Evolutionary conservation across 2,888 invertebrate genomes (phyloP).

Genomic region (Habroteleia sp.): DNA sequence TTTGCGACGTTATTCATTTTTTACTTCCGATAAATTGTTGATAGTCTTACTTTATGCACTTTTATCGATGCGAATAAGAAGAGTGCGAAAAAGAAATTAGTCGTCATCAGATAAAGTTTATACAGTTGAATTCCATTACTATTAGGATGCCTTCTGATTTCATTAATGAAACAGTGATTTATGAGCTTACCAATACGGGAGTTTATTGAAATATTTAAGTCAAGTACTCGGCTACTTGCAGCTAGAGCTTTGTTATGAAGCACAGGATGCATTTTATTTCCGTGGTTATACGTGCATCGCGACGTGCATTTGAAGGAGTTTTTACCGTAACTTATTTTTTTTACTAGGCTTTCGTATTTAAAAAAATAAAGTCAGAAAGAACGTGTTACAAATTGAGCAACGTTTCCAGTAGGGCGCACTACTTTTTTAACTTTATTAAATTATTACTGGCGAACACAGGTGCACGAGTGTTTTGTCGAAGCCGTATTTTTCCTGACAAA

Average conservation of each 20-base stretch:
- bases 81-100: conserved; percentile 47
- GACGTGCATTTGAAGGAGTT: conserved; percentile 27
- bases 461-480: conserved; percentile 70
- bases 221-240: conserved; percentile 3
- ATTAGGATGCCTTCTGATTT: conserved; percentile 48
- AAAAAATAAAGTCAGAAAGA: conserved; percentile 49
- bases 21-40: neutral
- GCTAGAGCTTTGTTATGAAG: conserved; percentile 1
- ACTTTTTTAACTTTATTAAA: conserved; percentile 58
- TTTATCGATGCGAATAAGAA: neutral
- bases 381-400: conserved; percentile 53
- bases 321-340: conserved; percentile 23
- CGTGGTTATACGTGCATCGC: neutral
- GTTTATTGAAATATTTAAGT: conserved; percentile 44
- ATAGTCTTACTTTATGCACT: conserved; percentile 1
- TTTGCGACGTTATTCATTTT: conserved; percentile 1
- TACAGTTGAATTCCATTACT: conserved; percentile 41
- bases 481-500: conserved; percentile 74
- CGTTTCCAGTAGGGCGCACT: conserved; percentile 35
- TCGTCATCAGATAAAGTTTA: conserved; percentile 37
- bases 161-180: conserved; percentile 52
- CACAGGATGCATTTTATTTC: conserved; percentile 20
- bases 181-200: conserved; percentile 26
- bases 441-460: conserved; percentile 70
- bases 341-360: conserved; percentile 36